These are phyloP conservation scores for Rhinichthys klamathensis DNA, from an alignment of 2,113 vertebrate species.

Conservation along the genomic window DNA sequence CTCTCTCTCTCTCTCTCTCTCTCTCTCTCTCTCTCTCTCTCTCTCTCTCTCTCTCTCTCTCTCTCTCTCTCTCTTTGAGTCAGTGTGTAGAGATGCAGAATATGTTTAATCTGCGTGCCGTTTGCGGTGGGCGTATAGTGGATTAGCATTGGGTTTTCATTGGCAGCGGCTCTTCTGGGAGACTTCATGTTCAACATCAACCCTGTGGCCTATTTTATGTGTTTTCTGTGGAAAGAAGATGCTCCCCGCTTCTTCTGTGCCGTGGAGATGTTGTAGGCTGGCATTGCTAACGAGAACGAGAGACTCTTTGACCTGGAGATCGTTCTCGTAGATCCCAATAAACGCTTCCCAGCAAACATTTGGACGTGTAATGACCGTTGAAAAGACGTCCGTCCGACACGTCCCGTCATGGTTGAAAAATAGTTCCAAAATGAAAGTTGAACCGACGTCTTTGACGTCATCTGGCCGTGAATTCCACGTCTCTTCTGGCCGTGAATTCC, in stretches of 20 bases:
- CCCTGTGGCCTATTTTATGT: slow-evolving; percentile 33
- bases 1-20: slow-evolving; percentile 2
- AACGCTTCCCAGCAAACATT: too few species aligned
- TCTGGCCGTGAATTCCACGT: too few species aligned
- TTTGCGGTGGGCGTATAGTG: neutral
- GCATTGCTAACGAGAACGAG: slow-evolving; percentile 27
- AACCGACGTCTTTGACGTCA: too few species aligned
- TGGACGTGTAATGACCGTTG: too few species aligned
- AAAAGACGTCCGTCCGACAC: too few species aligned
- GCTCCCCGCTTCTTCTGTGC: neutral
- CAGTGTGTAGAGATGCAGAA: slow-evolving; percentile 27
- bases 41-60: slow-evolving; percentile 9
- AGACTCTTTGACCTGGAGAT: too few species aligned
- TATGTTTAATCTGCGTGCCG: neutral
- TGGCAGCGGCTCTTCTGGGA: neutral
- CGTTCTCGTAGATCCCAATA: too few species aligned
- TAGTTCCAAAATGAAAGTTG: too few species aligned
- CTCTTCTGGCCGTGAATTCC: too few species aligned
- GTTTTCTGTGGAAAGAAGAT: slow-evolving; percentile 10
- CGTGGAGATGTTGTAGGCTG: neutral
- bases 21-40: slow-evolving; percentile 22
- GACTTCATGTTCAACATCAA: slow-evolving; percentile 24
- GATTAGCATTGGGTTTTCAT: neutral
- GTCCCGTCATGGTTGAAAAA: too few species aligned
- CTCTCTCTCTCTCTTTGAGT: neutral